Base-by-base conservation (phyloP, 1,140 invertebrate species). In the Bathynomus jamesi region DNA sequence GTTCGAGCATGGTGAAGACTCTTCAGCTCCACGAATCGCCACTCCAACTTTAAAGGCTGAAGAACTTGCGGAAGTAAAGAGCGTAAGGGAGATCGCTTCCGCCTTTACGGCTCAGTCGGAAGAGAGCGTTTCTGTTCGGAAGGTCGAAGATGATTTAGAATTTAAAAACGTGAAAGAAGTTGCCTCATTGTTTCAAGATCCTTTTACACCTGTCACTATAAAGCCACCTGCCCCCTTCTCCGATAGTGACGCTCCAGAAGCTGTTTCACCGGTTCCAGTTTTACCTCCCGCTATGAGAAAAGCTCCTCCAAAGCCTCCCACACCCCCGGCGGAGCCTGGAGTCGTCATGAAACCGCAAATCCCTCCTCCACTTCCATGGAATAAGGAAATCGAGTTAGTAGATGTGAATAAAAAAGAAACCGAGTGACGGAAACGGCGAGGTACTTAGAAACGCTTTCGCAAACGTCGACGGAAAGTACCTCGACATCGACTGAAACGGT, bases 401-500 rank as follows among this genome's bases (percentile, higher is more conserved):
- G n/a, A n/a, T n/a, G n/a, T n/a, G n/a, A n/a, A n/a, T n/a, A n/a
- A n/a, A n/a, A n/a, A n/a, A n/a, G n/a, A n/a, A n/a, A n/a, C n/a
- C n/a, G n/a, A n/a, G n/a, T 77, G 10, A 61, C 72, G 4, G 76
- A 74, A 27, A 72, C 73, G 13, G 72, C 68, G 28, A 77, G 72
- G 28, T 75, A 75, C 29, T 75, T 69, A 8, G 73, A 75, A 61
- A 74, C 72, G 27, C 29, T 77, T 17, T 77, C 76, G 17, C 70
- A 71, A 24, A 69, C 72, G 10, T 77, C 76, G 8, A 77, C 76
- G n/a, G 75, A 73, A 29, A 77, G 72, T 40, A 70, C 70, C 31
- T 77, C 76, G 2, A 74, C 76, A 7, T 74, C 76, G 0, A 69
- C 76, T 4, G 72, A 77, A 62, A 76, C 75, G 2, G 75, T 76